phyloP scores from a whole-genome alignment of 1,140 invertebrate species.

The Trachelipus rathkii region DNA sequence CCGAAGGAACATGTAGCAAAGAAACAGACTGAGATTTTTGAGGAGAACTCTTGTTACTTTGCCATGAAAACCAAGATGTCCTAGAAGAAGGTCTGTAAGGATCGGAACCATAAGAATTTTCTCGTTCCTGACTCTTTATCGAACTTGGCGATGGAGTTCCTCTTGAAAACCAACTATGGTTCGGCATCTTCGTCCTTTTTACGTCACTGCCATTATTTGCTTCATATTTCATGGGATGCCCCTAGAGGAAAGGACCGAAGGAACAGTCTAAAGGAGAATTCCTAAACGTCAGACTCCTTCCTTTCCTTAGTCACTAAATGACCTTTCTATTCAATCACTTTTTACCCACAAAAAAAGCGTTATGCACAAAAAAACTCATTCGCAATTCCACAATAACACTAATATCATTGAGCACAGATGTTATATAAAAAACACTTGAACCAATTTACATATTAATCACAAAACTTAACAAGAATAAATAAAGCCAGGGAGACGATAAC shows the following conservation, averaged over 20 bases:
- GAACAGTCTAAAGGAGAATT: background rate
- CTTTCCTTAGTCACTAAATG: background rate
- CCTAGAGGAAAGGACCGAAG: background rate
- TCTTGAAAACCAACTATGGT: slow-evolving; percentile 2
- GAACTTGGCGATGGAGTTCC: background rate
- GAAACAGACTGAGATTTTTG: slow-evolving; percentile 6
- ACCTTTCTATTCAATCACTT: background rate
- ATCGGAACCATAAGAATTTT: background rate
- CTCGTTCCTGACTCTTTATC: background rate
- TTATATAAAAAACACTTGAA: background rate
- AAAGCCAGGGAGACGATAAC: background rate
- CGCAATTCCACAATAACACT: background rate
- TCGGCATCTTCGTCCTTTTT: background rate
- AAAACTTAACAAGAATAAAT: too few species aligned
- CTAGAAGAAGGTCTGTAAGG: slow-evolving; percentile 5
- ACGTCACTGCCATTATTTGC: background rate
- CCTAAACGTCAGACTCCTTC: background rate
- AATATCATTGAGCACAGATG: background rate
- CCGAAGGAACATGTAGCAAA: background rate
- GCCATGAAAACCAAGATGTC: background rate
- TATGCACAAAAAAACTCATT: background rate
- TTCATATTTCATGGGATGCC: background rate
- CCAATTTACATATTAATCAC: background rate
- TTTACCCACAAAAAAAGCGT: background rate
- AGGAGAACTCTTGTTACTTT: background rate